Percentiles rank a stretch among this genome's conserved stretches.
Evolutionary conservation across 2,113 vertebrate species (phyloP).

Genomic region (Potamarius usumacintae): DNA sequence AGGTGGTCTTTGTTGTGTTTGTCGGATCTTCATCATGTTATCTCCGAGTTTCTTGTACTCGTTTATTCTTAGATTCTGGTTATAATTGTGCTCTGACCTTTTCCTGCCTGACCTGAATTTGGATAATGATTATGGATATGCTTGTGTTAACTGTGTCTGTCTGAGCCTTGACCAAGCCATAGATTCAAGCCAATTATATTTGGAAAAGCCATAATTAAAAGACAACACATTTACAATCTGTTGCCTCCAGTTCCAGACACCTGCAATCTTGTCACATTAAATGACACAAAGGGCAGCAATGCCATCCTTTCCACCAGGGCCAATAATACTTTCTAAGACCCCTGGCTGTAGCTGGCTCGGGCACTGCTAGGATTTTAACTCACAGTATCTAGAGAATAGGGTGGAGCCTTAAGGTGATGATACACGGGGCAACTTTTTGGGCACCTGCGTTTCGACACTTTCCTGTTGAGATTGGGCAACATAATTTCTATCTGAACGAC

Average conservation of each 20-base stretch:
- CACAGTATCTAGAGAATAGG: neutral
- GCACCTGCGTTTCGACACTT: no score
- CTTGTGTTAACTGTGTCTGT: neutral
- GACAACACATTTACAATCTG: neutral
- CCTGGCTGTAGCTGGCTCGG: neutral
- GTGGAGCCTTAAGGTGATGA: neutral
- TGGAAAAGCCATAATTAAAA: conserved; percentile 11
- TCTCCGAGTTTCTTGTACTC: neutral
- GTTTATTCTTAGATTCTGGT: conserved; percentile 23
- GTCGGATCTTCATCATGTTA: neutral
- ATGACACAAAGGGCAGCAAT: neutral
- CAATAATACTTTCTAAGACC: neutral
- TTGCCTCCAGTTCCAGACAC: neutral
- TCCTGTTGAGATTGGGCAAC: no score
- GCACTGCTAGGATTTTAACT: neutral
- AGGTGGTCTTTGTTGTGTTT: neutral
- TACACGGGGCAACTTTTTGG: no score
- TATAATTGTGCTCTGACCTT: conserved; percentile 5
- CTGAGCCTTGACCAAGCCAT: neutral
- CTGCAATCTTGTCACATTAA: neutral
- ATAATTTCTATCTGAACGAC: no score
- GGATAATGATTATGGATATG: conserved; percentile 16
- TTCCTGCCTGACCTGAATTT: conserved; percentile 20
- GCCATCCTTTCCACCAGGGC: neutral
- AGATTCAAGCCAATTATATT: conserved; percentile 4